Evolutionary conservation across 1,140 invertebrate species (phyloP).

Genomic region (Chrysopa pallens): DNA sequence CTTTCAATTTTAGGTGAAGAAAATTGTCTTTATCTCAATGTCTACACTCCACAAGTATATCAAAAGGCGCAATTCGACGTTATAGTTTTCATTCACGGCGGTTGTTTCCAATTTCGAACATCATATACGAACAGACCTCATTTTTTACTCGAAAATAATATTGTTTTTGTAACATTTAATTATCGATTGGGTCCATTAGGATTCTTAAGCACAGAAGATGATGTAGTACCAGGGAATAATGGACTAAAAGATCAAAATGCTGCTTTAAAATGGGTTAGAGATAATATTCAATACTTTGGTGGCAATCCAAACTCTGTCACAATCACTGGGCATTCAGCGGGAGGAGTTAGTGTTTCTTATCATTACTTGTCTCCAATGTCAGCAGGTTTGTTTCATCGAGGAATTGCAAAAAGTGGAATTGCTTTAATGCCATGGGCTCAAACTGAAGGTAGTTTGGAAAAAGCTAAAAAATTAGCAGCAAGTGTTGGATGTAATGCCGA

Average conservation of each 20-base stretch:
- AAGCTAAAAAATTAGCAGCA: constrained; percentile 31
- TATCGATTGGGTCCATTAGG: constrained; percentile 13
- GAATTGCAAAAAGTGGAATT: constrained; percentile 63
- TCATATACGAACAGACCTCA: constrained; percentile 14
- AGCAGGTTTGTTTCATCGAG: constrained; percentile 38
- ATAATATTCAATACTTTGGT: constrained; percentile 10
- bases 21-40: constrained; percentile 32
- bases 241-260: constrained; percentile 9
- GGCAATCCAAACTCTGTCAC: constrained; percentile 10
- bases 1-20: constrained; percentile 11
- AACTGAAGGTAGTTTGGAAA: constrained; percentile 29
- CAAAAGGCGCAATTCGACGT: constrained; percentile 1
- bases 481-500: constrained; percentile 31
- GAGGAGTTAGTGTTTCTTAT: constrained; percentile 28
- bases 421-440: constrained; percentile 47
- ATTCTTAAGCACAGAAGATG: constrained; percentile 6
- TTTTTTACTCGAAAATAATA: constrained; percentile 19
- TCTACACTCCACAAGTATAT: constrained; percentile 23
- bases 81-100: constrained; percentile 7
- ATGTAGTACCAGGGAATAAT: constrained; percentile 7
- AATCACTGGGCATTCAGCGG: constrained; percentile 10
- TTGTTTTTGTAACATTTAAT: constrained; percentile 17
- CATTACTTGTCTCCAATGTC: constrained; percentile 36
- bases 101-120: constrained; percentile 11
- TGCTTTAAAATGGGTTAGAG: constrained; percentile 10